phyloP scores from a whole-genome alignment of 2,113 vertebrate species.

The Rissa tridactyla region DNA sequence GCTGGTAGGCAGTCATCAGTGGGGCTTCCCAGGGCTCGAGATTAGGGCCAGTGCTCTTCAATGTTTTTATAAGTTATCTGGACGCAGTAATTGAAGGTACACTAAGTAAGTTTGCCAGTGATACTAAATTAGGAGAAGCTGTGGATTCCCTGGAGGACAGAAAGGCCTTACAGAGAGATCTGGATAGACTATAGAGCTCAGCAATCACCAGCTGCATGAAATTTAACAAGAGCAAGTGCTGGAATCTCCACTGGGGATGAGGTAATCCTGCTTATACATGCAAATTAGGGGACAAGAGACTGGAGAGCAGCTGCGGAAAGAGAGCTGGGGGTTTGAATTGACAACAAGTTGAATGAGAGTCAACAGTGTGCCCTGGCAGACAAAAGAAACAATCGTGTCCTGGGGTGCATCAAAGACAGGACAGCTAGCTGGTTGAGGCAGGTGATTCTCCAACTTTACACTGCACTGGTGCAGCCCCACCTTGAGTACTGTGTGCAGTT shows the following conservation, averaged over 20 bases:
- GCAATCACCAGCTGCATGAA: accelerated
- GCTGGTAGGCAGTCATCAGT: too few relatives aligned
- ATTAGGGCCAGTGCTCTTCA: not conserved
- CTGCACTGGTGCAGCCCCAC: accelerated
- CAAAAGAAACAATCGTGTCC: accelerated
- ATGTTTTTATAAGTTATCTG: not conserved
- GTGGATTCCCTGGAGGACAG: not conserved
- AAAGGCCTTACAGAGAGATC: not conserved
- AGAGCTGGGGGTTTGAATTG: too few relatives aligned
- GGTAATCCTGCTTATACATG: not conserved
- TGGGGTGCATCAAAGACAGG: not conserved
- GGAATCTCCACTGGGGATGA: not conserved
- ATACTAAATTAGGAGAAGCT: not conserved
- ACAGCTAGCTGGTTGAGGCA: accelerated
- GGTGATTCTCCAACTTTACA: not conserved
- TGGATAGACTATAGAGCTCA: not conserved
- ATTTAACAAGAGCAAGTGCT: not conserved
- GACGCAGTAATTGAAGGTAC: not conserved
- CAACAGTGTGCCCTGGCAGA: not conserved
- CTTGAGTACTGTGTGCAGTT: accelerated
- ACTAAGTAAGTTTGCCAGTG: too few relatives aligned
- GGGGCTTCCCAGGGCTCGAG: not conserved
- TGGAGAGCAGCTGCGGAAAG: not conserved
- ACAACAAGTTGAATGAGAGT: not conserved
- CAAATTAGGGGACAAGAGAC: accelerated